Conservation (phyloP, 2,797 vertebrate genomes). For the Capromys pilorides region DNA sequence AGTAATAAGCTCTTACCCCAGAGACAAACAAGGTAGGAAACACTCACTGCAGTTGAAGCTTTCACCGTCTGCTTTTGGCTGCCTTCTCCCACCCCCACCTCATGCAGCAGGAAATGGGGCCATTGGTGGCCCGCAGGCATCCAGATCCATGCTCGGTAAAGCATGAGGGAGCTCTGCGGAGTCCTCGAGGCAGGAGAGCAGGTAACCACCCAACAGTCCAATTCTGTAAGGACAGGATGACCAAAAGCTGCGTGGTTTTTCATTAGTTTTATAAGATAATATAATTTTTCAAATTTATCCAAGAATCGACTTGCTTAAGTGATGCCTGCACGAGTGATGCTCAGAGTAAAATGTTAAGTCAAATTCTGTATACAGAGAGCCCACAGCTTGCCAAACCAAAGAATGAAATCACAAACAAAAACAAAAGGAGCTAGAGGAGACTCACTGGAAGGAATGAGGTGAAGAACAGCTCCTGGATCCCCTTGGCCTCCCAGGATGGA, state of each 20-base stretch:
- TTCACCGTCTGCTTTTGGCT: background rate
- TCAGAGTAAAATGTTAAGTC: background rate
- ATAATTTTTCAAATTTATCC: background rate
- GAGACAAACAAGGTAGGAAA: background rate
- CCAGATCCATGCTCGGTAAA: background rate
- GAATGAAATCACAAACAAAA: background rate
- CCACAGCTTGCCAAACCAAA: background rate
- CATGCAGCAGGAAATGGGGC: background rate
- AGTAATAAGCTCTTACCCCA: background rate
- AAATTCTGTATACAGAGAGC: background rate
- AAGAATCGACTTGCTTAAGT: background rate
- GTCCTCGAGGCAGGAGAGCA: background rate
- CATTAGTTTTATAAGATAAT: background rate
- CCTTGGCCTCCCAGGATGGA: background rate
- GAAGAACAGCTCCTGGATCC: background rate
- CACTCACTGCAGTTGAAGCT: background rate
- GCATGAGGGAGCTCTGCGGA: background rate
- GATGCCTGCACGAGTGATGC: background rate
- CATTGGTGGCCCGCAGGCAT: rapidly evolving
- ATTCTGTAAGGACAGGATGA: background rate
- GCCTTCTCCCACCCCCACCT: background rate
- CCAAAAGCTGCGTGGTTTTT: background rate
- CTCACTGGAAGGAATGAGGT: background rate
- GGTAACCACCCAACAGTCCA: background rate
- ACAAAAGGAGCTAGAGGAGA: background rate